Evolutionary conservation across 2,888 invertebrate genomes (phyloP).

Genomic region (Dinocampus coccinellae): DNA sequence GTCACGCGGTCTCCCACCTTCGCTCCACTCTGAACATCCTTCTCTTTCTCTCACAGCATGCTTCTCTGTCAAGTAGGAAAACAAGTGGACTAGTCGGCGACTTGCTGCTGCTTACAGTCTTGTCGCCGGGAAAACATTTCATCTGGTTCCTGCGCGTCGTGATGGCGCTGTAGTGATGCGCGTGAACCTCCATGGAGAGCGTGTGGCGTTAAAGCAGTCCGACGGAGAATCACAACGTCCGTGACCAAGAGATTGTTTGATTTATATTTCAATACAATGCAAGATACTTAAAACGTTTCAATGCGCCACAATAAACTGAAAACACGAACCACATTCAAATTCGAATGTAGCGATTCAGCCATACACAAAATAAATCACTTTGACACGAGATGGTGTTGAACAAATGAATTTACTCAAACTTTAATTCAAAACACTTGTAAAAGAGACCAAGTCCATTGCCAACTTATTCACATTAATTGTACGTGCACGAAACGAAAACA

Average conservation of each 20-base stretch:
- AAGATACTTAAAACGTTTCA: not conserved
- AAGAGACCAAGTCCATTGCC: not conserved
- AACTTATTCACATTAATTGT: constrained; percentile 20
- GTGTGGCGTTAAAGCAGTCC: constrained; percentile 34
- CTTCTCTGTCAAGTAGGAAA: constrained; percentile 29
- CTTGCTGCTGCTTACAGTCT: constrained; percentile 61
- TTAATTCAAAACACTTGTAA: not conserved
- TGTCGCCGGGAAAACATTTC: constrained; percentile 66
- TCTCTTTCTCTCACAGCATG: constrained; percentile 14
- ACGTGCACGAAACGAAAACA: constrained; percentile 16
- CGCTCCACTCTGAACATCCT: not conserved
- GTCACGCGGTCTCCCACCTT: constrained; percentile 7
- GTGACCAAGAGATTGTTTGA: not conserved
- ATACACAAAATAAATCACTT: not conserved
- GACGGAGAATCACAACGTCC: not conserved
- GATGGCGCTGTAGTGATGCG: constrained; percentile 64
- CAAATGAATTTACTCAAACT: constrained; percentile 13
- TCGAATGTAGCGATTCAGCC: not conserved
- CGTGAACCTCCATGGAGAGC: constrained; percentile 63
- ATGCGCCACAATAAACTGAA: not conserved
- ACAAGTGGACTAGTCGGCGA: constrained; percentile 34
- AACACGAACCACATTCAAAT: not conserved
- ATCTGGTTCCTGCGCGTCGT: constrained; percentile 66
- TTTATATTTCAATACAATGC: not conserved
- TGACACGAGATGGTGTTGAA: not conserved